Percentiles rank a stretch among this genome's conserved stretches.
Evolutionary conservation across 2,888 invertebrate genomes (phyloP).

Genomic region (Hipparchia semele): DNA sequence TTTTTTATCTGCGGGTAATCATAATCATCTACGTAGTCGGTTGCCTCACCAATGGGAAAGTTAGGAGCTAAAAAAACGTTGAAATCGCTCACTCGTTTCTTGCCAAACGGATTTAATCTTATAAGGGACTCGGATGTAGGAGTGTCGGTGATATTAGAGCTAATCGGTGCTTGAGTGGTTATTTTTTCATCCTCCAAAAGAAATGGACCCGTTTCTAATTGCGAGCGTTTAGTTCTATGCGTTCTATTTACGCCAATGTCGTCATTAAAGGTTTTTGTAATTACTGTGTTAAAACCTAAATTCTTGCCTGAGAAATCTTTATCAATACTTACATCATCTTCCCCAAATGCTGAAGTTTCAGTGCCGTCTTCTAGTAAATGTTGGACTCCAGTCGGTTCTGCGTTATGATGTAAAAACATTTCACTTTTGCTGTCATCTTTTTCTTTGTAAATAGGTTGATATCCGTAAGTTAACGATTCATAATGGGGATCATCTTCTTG

Average conservation of each 20-base stretch:
- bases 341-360: constrained; percentile 67
- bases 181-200: constrained; percentile 48
- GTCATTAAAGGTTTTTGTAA: background rate
- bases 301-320: background rate
- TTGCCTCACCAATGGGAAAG: constrained; percentile 54
- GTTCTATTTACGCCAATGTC: constrained; percentile 40
- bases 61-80: constrained; percentile 53
- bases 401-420: constrained; percentile 61
- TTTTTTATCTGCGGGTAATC: constrained; percentile 42
- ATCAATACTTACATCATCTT: constrained; percentile 65
- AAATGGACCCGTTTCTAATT: constrained; percentile 60
- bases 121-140: constrained; percentile 53
- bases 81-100: constrained; percentile 45
- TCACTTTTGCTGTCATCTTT: constrained; percentile 52
- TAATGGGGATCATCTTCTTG: constrained; percentile 46
- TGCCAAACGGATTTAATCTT: constrained; percentile 44
- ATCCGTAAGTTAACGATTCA: constrained; percentile 55
- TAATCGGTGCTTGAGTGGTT: constrained; percentile 38
- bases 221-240: constrained; percentile 48
- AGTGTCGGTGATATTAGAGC: constrained; percentile 40
- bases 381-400: constrained; percentile 61
- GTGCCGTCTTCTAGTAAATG: constrained; percentile 69
- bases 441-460: constrained; percentile 45
- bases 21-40: constrained; percentile 49
- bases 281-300: background rate